Evolutionary conservation across 2,113 vertebrate species (phyloP).

Genomic region (Piaya cayana): DNA sequence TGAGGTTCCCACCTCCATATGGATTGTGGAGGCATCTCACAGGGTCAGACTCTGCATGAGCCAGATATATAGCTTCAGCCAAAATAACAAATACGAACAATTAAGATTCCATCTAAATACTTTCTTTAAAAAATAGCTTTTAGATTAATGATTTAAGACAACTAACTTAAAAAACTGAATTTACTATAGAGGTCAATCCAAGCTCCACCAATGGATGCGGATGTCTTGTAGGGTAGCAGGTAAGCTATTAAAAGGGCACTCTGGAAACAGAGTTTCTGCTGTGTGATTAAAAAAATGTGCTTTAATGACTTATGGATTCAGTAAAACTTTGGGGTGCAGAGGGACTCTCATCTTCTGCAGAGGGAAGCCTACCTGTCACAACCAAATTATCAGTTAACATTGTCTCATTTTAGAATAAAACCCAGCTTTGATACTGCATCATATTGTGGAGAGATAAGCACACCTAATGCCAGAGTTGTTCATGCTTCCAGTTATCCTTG

Average conservation of each 20-base stretch:
- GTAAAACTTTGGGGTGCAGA: not conserved
- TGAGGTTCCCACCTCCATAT: not conserved
- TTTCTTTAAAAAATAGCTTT: not conserved
- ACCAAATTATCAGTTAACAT: not conserved
- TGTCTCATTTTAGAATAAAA: not conserved
- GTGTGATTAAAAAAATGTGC: not conserved
- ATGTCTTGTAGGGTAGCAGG: not conserved
- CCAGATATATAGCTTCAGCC: not conserved
- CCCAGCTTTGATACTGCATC: not conserved
- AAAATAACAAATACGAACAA: not conserved
- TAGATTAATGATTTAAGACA: not conserved
- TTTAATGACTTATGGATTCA: not conserved
- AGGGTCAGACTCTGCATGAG: not conserved
- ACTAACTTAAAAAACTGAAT: not conserved
- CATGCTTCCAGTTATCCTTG: not conserved
- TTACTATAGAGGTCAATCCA: not conserved
- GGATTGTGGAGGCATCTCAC: not conserved
- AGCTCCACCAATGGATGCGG: rapidly evolving
- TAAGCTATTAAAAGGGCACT: not conserved
- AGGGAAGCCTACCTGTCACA: not conserved
- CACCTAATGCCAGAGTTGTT: not conserved
- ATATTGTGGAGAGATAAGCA: not conserved
- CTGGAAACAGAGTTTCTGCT: not conserved
- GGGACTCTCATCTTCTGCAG: not conserved
- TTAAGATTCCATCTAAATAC: not conserved